These are phyloP conservation scores for Phrynocephalus guinanensis DNA, from an alignment of 2,797 vertebrate species.

Conservation along the genomic window DNA sequence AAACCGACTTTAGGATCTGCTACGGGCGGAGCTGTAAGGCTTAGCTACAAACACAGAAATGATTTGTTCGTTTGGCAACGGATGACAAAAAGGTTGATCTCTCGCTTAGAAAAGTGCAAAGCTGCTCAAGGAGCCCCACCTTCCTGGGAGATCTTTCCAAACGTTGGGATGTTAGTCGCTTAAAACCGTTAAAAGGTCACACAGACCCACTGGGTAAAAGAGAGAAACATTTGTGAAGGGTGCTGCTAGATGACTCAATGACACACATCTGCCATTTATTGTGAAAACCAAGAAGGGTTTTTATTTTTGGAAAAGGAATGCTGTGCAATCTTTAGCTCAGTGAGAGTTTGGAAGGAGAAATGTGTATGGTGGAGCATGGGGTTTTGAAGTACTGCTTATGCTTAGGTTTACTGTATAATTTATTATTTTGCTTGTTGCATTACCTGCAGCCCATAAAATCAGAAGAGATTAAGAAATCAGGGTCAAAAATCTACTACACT, in stretches of 20 bases:
- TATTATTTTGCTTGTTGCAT: too few relatives aligned
- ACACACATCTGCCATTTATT: background rate
- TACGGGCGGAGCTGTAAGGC: background rate
- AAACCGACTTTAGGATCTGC: background rate
- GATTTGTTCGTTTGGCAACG: background rate
- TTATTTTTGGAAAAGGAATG: too few relatives aligned
- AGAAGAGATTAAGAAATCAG: background rate
- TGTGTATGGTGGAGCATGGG: background rate
- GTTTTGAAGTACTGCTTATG: background rate
- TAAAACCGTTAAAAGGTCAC: background rate
- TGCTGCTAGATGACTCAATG: background rate
- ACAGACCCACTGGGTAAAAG: background rate
- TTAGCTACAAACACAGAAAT: background rate
- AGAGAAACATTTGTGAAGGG: background rate
- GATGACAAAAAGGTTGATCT: background rate
- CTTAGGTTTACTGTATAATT: background rate
- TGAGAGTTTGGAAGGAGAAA: too few relatives aligned
- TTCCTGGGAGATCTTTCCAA: background rate
- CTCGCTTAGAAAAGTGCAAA: background rate
- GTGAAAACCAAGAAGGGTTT: background rate
- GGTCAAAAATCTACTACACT: conserved; percentile 42
- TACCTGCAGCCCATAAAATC: background rate
- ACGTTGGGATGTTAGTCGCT: background rate
- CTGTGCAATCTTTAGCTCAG: too few relatives aligned
- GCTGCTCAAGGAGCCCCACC: background rate